These are phyloP conservation scores for Temnothorax longispinosus DNA, from an alignment of 1,140 invertebrate species.

Conservation along the genomic window DNA sequence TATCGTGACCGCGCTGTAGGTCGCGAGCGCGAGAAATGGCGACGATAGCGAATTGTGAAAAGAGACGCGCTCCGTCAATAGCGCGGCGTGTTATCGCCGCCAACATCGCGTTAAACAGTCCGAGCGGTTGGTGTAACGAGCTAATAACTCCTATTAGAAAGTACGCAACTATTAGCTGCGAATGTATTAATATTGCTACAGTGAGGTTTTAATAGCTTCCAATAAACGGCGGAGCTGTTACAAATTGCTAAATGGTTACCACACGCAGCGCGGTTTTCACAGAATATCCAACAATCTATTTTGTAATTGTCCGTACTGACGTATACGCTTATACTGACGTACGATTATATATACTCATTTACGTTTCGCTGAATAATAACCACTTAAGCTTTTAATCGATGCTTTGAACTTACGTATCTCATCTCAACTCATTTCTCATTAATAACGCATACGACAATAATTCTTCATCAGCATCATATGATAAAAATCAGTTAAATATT, in stretches of 20 bases:
- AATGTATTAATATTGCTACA: slow-evolving; percentile 41
- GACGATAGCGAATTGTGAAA: slow-evolving; percentile 57
- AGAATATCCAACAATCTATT: slow-evolving; percentile 41
- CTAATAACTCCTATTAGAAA: slow-evolving; percentile 61
- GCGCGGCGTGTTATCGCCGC: slow-evolving; percentile 45
- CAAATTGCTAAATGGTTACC: slow-evolving; percentile 44
- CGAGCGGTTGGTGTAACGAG: slow-evolving; percentile 54
- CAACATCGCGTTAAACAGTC: slow-evolving; percentile 53
- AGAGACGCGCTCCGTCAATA: slow-evolving; percentile 32
- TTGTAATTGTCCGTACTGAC: neutral
- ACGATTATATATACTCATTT: slow-evolving; percentile 12
- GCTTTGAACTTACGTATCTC: slow-evolving; percentile 30
- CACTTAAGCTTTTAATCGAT: slow-evolving; percentile 59
- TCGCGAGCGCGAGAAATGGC: slow-evolving; percentile 52
- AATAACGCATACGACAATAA: slow-evolving; percentile 49
- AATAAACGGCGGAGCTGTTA: slow-evolving; percentile 39
- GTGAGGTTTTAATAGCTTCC: slow-evolving; percentile 36
- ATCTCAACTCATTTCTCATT: slow-evolving; percentile 54
- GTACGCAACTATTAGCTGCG: slow-evolving; percentile 32
- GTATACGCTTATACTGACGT: neutral
- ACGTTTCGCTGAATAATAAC: neutral
- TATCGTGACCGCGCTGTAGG: slow-evolving; percentile 35
- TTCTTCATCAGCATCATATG: neutral
- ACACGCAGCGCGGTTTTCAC: slow-evolving; percentile 9
- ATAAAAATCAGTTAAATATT: slow-evolving; percentile 7